These are phyloP conservation scores for Helicoverpa zea DNA, from an alignment of 1,140 invertebrate species.

Conservation along the genomic window DNA sequence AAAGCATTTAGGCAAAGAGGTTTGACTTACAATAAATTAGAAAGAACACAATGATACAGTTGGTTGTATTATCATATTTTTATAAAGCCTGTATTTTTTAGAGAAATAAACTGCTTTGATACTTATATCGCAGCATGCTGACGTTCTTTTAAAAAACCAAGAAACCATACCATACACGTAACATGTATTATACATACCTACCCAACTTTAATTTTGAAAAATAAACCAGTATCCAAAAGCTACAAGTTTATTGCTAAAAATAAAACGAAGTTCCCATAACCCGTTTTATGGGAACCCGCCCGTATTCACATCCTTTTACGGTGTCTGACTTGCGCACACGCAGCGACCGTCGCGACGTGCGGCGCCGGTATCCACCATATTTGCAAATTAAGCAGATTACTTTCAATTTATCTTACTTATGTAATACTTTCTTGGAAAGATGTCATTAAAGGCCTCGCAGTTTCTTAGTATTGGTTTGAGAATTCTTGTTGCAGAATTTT, in stretches of 20 bases:
- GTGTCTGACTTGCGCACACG: neutral
- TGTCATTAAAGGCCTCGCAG: neutral
- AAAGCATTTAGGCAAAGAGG: no score
- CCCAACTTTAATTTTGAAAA: neutral
- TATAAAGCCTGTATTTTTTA: no score
- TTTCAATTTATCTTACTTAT: neutral
- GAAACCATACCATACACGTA: neutral
- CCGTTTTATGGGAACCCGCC: constrained; percentile 26
- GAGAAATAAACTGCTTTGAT: no score
- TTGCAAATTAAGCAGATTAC: neutral
- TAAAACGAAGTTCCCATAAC: constrained; percentile 15
- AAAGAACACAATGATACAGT: no score
- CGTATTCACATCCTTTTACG: constrained; percentile 31
- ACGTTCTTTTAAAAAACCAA: neutral
- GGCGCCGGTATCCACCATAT: neutral
- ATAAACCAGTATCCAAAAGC: neutral
- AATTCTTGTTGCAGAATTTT: no score
- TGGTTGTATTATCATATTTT: no score
- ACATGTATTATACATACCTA: neutral
- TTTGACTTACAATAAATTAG: no score
- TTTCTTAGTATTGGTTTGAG: neutral
- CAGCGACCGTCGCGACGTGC: neutral
- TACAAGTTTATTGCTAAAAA: constrained; percentile 10
- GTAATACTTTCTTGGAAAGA: neutral
- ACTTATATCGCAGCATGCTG: neutral